Evolutionary conservation across 2,797 vertebrate species (phyloP), one percentile per base, ranked within the genome.

Genomic region (Tolypeutes matacus): DNA sequence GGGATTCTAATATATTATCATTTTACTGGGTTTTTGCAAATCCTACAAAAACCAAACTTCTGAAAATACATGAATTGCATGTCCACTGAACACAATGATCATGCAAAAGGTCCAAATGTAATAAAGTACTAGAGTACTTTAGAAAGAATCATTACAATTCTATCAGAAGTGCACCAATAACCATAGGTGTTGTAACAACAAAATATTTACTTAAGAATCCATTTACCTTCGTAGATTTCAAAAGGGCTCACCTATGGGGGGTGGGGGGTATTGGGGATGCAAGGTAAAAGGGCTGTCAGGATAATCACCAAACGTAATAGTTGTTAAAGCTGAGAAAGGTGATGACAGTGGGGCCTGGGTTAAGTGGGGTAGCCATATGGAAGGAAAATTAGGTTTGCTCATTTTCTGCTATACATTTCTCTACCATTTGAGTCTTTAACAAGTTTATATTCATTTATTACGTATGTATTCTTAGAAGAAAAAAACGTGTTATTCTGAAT

Each of bases 401-500:
- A 73, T 56, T 67, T 91, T 67, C 53, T 21, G 69, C 25, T 76
- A 92, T 12, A 62, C 69, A 80, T 12, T 85, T 80, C 58, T 92
- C 42, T 88, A 81, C 6, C 10, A 62, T 34, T n/a, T 82, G 83
- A 76, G 39, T 69, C n/a, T 73, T 92, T 62, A 96, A 62, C 20
- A 91, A 65, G 27, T 93, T 90, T 91, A 87, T 12, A 76, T 62
- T 85, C 23, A 64, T n/a, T 29, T 73, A 76, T 31, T 73, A 95
- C 15, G 73, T 49, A 72, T 0, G 3, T 39, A 64, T 90, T 75
- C 93, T 78, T 86, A 83, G 27, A 73, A 94, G 27, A 39, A 81
- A 73, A 76, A 92, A 95, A 77, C 1, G 64, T 64, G 46, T 70
- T 84, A 93, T 60, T 92, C 56, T 91, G 86, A 94, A 62, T 72